Evolutionary conservation across 1,140 invertebrate species (phyloP).

Genomic region (Scaptomyza hsui): DNA sequence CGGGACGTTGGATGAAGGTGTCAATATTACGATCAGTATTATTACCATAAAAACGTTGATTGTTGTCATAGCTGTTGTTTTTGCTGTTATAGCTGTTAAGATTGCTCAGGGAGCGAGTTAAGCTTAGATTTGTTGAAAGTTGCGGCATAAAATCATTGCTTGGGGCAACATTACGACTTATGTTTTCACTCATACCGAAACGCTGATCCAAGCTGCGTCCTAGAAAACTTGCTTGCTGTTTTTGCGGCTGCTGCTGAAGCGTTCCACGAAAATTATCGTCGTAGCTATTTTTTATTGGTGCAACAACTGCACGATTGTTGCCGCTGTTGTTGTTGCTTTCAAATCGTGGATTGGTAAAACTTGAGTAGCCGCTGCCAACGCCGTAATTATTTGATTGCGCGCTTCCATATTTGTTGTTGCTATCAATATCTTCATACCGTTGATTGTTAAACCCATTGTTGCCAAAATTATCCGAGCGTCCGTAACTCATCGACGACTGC

Average conservation of each 20-base stretch:
- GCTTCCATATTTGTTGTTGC: constrained; percentile 27
- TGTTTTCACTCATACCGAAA: constrained; percentile 9
- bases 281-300: constrained; percentile 25
- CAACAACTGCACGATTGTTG: not conserved
- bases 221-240: constrained; percentile 11
- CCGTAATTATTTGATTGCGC: constrained; percentile 33
- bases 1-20: constrained; percentile 29
- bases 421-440: constrained; percentile 21
- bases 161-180: not conserved
- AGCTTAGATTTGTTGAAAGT: constrained; percentile 2
- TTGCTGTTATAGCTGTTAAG: constrained; percentile 3
- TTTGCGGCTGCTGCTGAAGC: constrained; percentile 2
- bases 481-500: constrained; percentile 38
- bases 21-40: constrained; percentile 37
- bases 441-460: constrained; percentile 27
- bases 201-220: constrained; percentile 22
- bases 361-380: constrained; percentile 11
- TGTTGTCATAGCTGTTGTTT: constrained; percentile 10
- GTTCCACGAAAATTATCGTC: constrained; percentile 21
- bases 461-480: constrained; percentile 24
- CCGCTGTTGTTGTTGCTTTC: constrained; percentile 14
- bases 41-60: constrained; percentile 26
- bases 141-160: not conserved
- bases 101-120: constrained; percentile 30
- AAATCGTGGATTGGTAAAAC: constrained; percentile 32